Evolutionary conservation across 2,888 invertebrate genomes (phyloP).

Genomic region (Mellilla xanthometata): DNA sequence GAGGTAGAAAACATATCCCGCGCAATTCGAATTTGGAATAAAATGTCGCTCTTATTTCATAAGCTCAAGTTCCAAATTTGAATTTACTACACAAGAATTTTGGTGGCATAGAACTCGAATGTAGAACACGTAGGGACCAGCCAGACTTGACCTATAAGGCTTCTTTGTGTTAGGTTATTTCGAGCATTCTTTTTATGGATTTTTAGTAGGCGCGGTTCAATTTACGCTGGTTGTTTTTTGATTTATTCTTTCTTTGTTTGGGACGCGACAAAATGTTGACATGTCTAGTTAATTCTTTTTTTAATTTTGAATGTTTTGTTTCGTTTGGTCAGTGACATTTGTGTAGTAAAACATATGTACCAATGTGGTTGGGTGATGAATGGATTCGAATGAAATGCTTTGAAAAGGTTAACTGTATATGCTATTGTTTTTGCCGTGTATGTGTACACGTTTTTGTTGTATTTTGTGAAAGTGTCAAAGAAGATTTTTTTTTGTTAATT

Average conservation of each 20-base stretch:
- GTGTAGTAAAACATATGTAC: too few relatives aligned
- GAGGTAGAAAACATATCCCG: conserved; percentile 15
- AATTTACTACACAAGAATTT: conserved; percentile 51
- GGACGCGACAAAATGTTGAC: conserved; percentile 69
- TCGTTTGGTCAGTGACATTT: conserved; percentile 39
- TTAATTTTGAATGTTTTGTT: conserved; percentile 42
- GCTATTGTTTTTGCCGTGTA: too few relatives aligned
- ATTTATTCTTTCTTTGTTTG: conserved; percentile 80
- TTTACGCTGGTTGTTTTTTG: conserved; percentile 49
- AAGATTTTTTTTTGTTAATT: too few relatives aligned
- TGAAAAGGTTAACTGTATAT: too few relatives aligned
- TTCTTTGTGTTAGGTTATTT: conserved; percentile 60
- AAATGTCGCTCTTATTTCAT: conserved; percentile 33
- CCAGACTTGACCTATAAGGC: conserved; percentile 43
- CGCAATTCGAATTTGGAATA: conserved; percentile 22
- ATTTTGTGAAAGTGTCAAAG: too few relatives aligned
- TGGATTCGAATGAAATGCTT: too few relatives aligned
- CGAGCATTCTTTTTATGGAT: conserved; percentile 35
- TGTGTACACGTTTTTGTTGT: too few relatives aligned
- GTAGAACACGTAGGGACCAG: conserved; percentile 51
- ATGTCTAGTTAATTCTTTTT: conserved; percentile 53
- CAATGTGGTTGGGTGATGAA: too few relatives aligned
- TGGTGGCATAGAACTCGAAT: conserved; percentile 46
- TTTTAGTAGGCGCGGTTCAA: conserved; percentile 46
- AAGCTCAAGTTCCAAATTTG: conserved; percentile 51